Evolutionary conservation across 1,140 invertebrate genomes (phyloP).

Genomic region (Drosophila chauvacae): DNA sequence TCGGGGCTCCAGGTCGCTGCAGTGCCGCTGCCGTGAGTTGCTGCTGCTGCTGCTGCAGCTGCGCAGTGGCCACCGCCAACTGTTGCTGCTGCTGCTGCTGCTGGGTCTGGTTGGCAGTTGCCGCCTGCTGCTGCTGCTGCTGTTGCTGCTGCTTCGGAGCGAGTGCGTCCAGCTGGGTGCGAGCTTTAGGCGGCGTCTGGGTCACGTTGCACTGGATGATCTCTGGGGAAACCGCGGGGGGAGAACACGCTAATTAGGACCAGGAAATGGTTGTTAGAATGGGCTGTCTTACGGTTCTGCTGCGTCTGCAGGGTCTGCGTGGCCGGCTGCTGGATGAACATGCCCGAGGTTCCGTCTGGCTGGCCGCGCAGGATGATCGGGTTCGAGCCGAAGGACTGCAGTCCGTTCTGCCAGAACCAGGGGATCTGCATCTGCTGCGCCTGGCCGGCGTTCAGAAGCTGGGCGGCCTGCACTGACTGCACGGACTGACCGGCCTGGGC

Average conservation of each 20-base stretch:
- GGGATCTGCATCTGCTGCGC: conserved; percentile 87
- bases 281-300: conserved; percentile 74
- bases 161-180: conserved; percentile 71
- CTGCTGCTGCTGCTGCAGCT: conserved; percentile 54
- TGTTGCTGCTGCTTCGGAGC: conserved; percentile 73
- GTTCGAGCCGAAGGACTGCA: conserved; percentile 90
- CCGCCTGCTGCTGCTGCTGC: conserved; percentile 29
- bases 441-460: conserved; percentile 87
- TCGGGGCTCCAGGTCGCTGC: conserved; percentile 79
- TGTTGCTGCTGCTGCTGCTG: conserved; percentile 45
- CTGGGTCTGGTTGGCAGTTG: conserved; percentile 45
- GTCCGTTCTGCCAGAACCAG: conserved; percentile 88
- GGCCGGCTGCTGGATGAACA: conserved; percentile 95
- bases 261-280: conserved; percentile 29
- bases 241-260: background rate
- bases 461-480: conserved; percentile 77
- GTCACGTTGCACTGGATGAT: conserved; percentile 84
- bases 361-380: conserved; percentile 93
- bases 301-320: conserved; percentile 81
- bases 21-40: conserved; percentile 58
- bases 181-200: conserved; percentile 73
- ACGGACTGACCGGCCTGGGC: conserved; percentile 73
- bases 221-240: conserved; percentile 42
- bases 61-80: conserved; percentile 58
- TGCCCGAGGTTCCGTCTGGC: conserved; percentile 88